Evolutionary conservation across 2,113 vertebrate genomes (phyloP).

Genomic region (Colistium nudipinnis): DNA sequence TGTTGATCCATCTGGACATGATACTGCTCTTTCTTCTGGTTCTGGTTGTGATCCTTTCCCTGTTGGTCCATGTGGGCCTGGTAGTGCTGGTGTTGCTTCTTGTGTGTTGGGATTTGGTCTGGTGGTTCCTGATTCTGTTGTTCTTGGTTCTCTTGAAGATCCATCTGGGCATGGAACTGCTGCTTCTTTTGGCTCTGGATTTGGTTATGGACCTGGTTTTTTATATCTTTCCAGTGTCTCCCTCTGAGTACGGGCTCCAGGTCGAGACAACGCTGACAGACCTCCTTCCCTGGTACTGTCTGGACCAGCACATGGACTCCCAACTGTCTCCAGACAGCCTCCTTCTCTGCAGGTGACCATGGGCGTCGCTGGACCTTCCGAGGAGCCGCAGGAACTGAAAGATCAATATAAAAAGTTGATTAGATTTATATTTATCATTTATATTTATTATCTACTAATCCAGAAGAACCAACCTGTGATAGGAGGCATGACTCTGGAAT

Average conservation of each 20-base stretch:
- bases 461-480: constrained; percentile 35
- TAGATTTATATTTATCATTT: no score
- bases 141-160: constrained; percentile 48
- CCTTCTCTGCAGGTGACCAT: constrained; percentile 62
- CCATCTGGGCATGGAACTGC: constrained; percentile 61
- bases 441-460: no score
- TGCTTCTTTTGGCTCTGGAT: constrained; percentile 73
- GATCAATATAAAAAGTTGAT: not conserved
- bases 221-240: constrained; percentile 70
- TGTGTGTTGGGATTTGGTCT: constrained; percentile 44
- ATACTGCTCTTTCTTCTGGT: constrained; percentile 44
- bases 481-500: constrained; percentile 20
- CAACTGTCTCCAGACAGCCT: constrained; percentile 69
- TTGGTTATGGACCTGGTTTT: constrained; percentile 72
- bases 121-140: constrained; percentile 38
- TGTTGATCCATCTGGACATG: constrained; percentile 9
- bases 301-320: constrained; percentile 59
- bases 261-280: constrained; percentile 68
- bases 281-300: constrained; percentile 66
- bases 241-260: constrained; percentile 61
- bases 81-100: constrained; percentile 44
- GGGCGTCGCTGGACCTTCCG: constrained; percentile 50
- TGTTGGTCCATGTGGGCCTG: constrained; percentile 8
- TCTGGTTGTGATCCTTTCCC: constrained; percentile 27
- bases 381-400: constrained; percentile 16